Base-by-base conservation (phyloP, 2,888 invertebrate genomes). In the Leptopilina drosophilae region DNA sequence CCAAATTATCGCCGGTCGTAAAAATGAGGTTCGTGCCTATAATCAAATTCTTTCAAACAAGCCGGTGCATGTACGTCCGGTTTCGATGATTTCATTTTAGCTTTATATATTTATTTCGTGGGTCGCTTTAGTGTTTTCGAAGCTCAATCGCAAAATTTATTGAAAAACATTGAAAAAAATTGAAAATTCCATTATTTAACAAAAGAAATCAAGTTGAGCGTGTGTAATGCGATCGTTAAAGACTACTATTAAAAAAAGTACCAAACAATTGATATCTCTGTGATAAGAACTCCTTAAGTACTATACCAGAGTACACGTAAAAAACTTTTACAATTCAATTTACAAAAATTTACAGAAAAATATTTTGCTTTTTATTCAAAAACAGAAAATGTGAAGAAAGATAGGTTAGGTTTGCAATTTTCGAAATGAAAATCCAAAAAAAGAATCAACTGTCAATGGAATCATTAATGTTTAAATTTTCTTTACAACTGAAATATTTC, bases 261-360 rank as follows among this genome's bases (percentile, higher is more conserved):
- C 87, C 87, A 89, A 89, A 89, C 88, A 86, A 87, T 87, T 86
- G 82, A 88, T 88, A 88, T 88, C 88, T 89, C 89, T 89, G 89
- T 89, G 89, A 89, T 89, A 87, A 87, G 83, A 89, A 88, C 87
- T 89, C 87, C 87, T 84, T 33, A 33, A 33, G 33, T 89, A 88
- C 88, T 88, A 20, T 20, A 88, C 83, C 87, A 88, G 88, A 89
- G 42, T 42, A 42, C 42, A 42, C 42, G 42, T 42, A 42, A 42
- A 42, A 42, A 42, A 42, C 0, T 5, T 42, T 42, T 8, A 42
- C 42, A 42, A 42, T 42, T 42, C 42, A 8, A 8, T 7, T 42
- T 42, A 33, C 42, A 42, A 49, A 49, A 49, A 49, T 49, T 49
- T 49, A 49, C 49, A 49, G 49, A 9, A 49, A 49, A 9, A 11